These are phyloP conservation scores for Cephalophus harveyi DNA, from an alignment of 2,113 vertebrate species.

Conservation along the genomic window DNA sequence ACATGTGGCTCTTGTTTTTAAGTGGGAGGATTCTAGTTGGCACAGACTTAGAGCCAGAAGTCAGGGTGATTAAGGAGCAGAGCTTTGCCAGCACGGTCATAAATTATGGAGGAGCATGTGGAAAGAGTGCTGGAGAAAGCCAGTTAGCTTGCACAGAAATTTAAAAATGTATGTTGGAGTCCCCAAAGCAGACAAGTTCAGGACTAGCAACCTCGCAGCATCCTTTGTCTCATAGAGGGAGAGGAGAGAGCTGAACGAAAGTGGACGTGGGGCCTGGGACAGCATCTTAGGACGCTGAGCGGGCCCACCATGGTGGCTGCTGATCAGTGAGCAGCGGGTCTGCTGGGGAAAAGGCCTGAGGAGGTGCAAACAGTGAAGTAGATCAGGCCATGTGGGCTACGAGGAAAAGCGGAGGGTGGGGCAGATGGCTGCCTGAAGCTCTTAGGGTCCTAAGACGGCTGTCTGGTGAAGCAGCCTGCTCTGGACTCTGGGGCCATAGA, in stretches of 20 bases:
- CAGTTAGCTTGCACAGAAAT: conserved; percentile 34
- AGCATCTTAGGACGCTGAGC: accelerated
- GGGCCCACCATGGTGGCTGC: not conserved
- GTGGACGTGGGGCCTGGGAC: accelerated
- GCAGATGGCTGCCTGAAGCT: not conserved
- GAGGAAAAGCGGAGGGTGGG: not conserved
- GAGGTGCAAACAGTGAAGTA: accelerated
- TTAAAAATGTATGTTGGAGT: conserved; percentile 27
- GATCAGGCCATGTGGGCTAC: no score
- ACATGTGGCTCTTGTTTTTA: conserved; percentile 12
- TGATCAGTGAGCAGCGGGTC: accelerated
- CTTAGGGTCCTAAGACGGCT: not conserved
- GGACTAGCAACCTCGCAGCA: not conserved
- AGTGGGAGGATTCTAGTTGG: conserved; percentile 36
- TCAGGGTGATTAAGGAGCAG: conserved; percentile 6
- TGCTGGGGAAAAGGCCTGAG: not conserved
- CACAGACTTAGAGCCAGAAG: not conserved
- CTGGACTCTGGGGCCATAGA: accelerated
- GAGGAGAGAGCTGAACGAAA: not conserved
- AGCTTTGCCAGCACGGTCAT: not conserved
- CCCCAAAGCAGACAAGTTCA: not conserved
- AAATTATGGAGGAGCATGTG: conserved; percentile 28
- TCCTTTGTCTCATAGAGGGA: not conserved
- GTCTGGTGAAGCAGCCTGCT: not conserved
- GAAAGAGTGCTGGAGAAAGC: not conserved